Evolutionary conservation across 2,797 vertebrate species (phyloP), one percentile per base, ranked within the genome.

Genomic region (Epinephelus malabaricus): DNA sequence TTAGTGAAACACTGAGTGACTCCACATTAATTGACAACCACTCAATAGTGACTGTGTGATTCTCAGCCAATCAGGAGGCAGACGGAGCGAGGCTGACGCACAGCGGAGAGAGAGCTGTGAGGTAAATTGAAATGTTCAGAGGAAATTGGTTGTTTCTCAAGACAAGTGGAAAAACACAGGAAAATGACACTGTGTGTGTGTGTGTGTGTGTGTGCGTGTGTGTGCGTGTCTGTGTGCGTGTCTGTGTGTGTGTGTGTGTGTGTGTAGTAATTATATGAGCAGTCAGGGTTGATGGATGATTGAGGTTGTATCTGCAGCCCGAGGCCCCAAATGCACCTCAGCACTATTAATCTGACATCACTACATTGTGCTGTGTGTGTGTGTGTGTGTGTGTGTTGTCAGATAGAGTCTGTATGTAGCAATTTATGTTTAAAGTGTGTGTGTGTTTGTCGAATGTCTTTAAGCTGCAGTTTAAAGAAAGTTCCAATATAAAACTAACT

Each of bases 201-300:
- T 78, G 50, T 66, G 27, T 30, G 27, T 78, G 58, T 70, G 60
- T 70, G 76, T 59, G 50, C 67, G 66, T 70, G 69, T 73, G 85
- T 84, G 77, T 80, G 75, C n/a, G n/a, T n/a, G n/a, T n/a, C n/a
- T 73, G 85, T 84, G 77, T 80, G 75, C 21, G 21, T 21, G 21
- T 21, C 21, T 79, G 58, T 67, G 49, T 82, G 54, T 73, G 71
- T 78, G 58, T 70, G 60, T 70, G 76, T 59, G 50, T 70, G 66
- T 71, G 69, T 73, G 85, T 82, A 59, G 81, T 91, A 87, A 92
- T 92, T 91, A 92, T 87, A 83, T 88, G 71, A 83, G 82, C 85
- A 88, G 87, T 87, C 85, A 87, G 64, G 18, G 27, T 45, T 92
- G 90, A 92, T 92, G 88, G 89, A 92, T 88, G 89, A 86, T 90